Conservation (phyloP, 1,140 invertebrate species). For the Contarinia nasturtii region DNA sequence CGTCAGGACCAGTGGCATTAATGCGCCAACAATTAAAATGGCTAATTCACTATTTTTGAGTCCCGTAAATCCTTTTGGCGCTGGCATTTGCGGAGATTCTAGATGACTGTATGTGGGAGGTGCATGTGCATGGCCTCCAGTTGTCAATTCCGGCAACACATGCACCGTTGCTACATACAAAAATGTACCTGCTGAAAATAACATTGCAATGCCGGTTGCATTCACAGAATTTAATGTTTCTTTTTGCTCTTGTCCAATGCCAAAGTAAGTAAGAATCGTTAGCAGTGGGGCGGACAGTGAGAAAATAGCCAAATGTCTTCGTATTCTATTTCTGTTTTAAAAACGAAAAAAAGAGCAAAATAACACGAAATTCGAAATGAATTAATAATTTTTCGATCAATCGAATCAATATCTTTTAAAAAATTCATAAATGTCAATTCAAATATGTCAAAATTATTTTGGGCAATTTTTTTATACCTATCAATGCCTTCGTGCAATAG, state of each 20-base stretch:
- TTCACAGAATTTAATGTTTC: conserved; percentile 62
- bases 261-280: conserved; percentile 83
- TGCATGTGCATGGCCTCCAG: conserved; percentile 3
- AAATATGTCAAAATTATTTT: too few relatives aligned
- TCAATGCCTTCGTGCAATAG: conserved; percentile 89
- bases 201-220: conserved; percentile 81
- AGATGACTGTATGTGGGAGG: conserved; percentile 16
- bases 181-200: conserved; percentile 97
- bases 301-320: conserved; percentile 84
- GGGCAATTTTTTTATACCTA: too few relatives aligned
- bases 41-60: conserved; percentile 62
- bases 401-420: too few relatives aligned
- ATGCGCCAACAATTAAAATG: conserved; percentile 62
- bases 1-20: conserved; percentile 73
- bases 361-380: conserved; percentile 6
- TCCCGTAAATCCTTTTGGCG: conserved; percentile 30
- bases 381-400: not conserved
- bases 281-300: conserved; percentile 79
- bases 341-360: too few relatives aligned
- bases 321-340: conserved; percentile 48
- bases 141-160: conserved; percentile 65
- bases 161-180: conserved; percentile 97
- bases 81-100: conserved; percentile 21
- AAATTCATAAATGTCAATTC: too few relatives aligned
- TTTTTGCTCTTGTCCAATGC: conserved; percentile 69